Conservation (phyloP, 2,888 invertebrate genomes). For the Xestia xanthographa region DNA sequence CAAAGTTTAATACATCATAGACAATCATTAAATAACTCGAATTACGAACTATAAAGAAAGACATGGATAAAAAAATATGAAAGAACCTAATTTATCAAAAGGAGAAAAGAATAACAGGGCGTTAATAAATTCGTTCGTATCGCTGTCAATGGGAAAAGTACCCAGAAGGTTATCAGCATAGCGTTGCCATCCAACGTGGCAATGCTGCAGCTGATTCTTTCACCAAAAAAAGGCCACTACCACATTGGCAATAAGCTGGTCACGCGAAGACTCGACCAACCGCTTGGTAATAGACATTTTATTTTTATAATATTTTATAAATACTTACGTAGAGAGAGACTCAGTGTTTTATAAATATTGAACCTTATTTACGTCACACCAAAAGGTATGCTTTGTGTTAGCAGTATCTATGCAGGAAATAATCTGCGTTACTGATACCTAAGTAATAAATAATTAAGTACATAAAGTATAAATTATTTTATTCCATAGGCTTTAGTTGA, state of each 20-base stretch:
- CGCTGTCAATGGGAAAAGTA: not conserved
- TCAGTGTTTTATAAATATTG: not conserved
- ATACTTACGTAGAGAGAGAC: not conserved
- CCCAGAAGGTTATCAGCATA: not conserved
- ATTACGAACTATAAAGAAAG: not conserved
- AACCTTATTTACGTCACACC: not conserved
- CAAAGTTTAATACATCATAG: conserved; percentile 8
- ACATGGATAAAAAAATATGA: not conserved
- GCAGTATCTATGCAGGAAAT: conserved; percentile 18
- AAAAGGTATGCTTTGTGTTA: conserved; percentile 1
- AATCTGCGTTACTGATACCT: not conserved
- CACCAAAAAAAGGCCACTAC: not conserved
- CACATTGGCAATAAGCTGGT: not conserved
- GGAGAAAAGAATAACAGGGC: not conserved
- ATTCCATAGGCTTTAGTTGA: not conserved
- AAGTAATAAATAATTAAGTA: conserved; percentile 25
- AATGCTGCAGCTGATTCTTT: not conserved
- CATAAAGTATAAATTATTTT: conserved; percentile 26
- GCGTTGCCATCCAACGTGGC: not conserved
- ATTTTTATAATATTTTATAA: conserved; percentile 11
- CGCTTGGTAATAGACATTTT: not conserved
- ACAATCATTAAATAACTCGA: not conserved
- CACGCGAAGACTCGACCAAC: not conserved
- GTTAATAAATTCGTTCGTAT: not conserved
- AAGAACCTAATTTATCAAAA: not conserved